phyloP scores from a whole-genome alignment of 2,888 invertebrate genomes.

The Drosophila emarginata region DNA sequence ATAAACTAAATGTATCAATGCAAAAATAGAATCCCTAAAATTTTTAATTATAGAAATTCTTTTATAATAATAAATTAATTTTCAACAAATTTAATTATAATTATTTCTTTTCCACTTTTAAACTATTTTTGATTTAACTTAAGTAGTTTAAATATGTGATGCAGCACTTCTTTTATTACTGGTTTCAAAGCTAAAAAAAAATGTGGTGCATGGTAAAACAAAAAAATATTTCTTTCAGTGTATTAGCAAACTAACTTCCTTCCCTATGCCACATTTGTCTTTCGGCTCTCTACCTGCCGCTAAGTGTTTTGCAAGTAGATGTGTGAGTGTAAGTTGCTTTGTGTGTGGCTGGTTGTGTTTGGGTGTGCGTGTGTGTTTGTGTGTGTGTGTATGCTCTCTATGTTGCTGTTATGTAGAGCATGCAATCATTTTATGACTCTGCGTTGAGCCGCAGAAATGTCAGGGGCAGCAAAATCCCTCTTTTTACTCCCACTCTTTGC shows the following conservation, averaged over 20 bases:
- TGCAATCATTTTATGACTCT: slow-evolving; percentile 76
- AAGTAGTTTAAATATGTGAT: too few relatives aligned
- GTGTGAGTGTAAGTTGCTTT: neutral
- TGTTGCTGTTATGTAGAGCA: slow-evolving; percentile 63
- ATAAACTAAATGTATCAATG: too few relatives aligned
- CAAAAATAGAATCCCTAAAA: too few relatives aligned
- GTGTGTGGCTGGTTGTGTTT: slow-evolving; percentile 3
- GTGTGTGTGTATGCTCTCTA: slow-evolving; percentile 20
- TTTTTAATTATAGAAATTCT: too few relatives aligned
- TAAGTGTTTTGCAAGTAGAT: slow-evolving; percentile 67
- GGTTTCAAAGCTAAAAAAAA: too few relatives aligned
- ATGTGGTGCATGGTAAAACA: too few relatives aligned
- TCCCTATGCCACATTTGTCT: slow-evolving; percentile 11
- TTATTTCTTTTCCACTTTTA: too few relatives aligned
- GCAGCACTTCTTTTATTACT: too few relatives aligned
- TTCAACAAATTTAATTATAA: too few relatives aligned
- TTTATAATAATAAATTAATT: too few relatives aligned
- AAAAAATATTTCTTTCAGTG: slow-evolving; percentile 20
- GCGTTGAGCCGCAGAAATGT: slow-evolving; percentile 62
- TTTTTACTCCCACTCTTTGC: slow-evolving; percentile 38
- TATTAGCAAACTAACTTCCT: slow-evolving; percentile 8
- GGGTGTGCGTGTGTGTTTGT: slow-evolving; percentile 14
- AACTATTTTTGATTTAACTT: too few relatives aligned
- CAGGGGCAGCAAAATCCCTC: slow-evolving; percentile 57
- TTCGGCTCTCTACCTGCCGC: slow-evolving; percentile 64